Evolutionary conservation across 2,113 vertebrate genomes (phyloP).

Genomic region (Isurus oxyrinchus): DNA sequence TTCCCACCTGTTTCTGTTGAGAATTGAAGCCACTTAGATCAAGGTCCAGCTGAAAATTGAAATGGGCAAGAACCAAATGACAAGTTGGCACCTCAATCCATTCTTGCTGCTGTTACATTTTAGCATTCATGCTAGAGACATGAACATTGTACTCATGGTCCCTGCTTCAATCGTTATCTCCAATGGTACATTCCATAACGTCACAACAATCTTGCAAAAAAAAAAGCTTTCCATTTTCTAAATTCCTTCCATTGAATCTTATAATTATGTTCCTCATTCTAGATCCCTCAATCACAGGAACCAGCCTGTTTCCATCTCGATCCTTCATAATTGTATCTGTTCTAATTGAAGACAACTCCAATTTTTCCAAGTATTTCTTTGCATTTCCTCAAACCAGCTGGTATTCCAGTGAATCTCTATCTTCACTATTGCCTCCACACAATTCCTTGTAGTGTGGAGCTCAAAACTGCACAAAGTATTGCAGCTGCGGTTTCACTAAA

Average conservation of each 20-base stretch:
- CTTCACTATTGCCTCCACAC: neutral
- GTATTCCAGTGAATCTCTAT: neutral
- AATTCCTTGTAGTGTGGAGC: too few species aligned
- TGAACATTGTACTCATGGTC: neutral
- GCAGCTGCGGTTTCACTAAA: too few species aligned
- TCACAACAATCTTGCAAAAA: neutral
- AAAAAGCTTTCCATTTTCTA: neutral
- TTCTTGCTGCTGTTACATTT: neutral
- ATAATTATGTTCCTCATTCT: neutral
- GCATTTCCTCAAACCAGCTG: neutral
- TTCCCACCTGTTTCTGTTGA: too few species aligned
- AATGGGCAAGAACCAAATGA: neutral
- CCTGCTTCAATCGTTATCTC: neutral
- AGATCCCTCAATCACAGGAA: neutral
- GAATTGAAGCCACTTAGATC: too few species aligned
- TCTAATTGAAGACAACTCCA: neutral
- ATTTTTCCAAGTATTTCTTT: neutral
- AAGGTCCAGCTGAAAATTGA: too few species aligned
- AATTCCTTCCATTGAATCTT: neutral
- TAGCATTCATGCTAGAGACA: neutral
- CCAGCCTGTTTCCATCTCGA: neutral
- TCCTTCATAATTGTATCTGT: neutral
- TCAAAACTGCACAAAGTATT: too few species aligned
- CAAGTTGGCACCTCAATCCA: neutral
- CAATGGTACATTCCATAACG: neutral